Base-by-base conservation (phyloP, 2,113 vertebrate genomes). In the Hypomesus transpacificus region DNA sequence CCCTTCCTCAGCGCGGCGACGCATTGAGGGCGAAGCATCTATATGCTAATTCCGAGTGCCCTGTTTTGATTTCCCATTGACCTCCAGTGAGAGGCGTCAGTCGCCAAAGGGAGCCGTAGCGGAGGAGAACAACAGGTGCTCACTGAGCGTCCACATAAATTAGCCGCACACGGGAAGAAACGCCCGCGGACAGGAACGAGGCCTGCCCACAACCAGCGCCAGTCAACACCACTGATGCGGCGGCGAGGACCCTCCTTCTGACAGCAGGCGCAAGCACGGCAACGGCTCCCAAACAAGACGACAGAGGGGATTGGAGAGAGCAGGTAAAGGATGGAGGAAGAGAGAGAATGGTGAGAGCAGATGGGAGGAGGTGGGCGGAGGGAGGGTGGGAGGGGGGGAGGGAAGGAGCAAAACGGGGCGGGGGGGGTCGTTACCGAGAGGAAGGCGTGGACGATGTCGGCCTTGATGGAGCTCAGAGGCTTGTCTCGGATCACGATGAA, bases 401-500 rank as follows among this genome's bases (percentile, higher is more conserved):
- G 14, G 51, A 20, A 54, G 22, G 17, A n/a, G 26, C 1, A 52
- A 18, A 5, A 18, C 14, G 7, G 22, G 52, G n/a, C n/a, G 22
- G 31, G 31, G 17, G 14, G 20, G 21, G 1, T 57, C 24, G 93
- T 91, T 91, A 99, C 97, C 79, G 97, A 99, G 74, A 99, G 94
- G 87, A 99, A 99, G 83, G 97, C 97, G 4, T 99, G 97, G 66
- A 99, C 97, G 11, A 99, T 96, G 91, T 99, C 97, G 0, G 97
- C 97, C 86, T 99, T 99, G 88, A 99, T 98, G 76, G 97, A 99
- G 92, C 97, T 99, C 85, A 99, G 89, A 57, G 97, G 96, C 81
- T 98, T 98, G 89, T 99, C 97, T 84, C 90, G 96, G 90, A 99
- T 98, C 80, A 99, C 97, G 74, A 98, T 94, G 51, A 99, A 99